Evolutionary conservation across 1,140 invertebrate species (phyloP), one percentile per base, ranked within the genome.

Genomic region (Lepidotrigona ventralis): DNA sequence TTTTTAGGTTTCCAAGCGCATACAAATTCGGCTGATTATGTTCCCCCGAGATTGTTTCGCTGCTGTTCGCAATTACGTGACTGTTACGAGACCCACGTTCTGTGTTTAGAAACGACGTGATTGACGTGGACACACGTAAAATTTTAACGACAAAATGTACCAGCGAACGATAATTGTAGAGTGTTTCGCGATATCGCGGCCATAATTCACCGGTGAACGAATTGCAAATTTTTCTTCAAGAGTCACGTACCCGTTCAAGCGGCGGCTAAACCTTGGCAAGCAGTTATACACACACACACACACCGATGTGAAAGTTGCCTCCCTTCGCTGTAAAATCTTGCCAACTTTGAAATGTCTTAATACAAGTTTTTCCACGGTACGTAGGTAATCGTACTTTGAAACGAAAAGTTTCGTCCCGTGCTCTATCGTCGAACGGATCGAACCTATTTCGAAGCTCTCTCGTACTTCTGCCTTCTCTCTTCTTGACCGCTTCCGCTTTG

Each of bases 361-460:
- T 89, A 89, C 84, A 88, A 90, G 88, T 90, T 90, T 88, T 89
- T 90, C 86, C 70, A 88, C 56, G 72, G 83, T 86, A 87, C 86
- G 79, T 82, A 80, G 84, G 86, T 89, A 90, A 90, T 89, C 88
- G 89, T 86, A 90, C 86, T 90, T 90, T 89, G 79, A 88, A 90
- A 88, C 88, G 89, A 86, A 89, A 90, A 90, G 86, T 90, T 89
- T 80, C 75, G 76, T 70, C 56, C 74, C 23, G 71, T 60, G 80
- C 81, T 89, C 84, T 78, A 89, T 89, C 79, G 83, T 70, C 33
- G 33, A 33, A 74, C 75, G 83, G 66, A 87, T 81, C 76, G 87
- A 69, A 88, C 68, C 84, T 88, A 88, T 88, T 88, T 88, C 80
- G 33, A 33, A 78, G 29, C 63, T 8, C 39, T 46, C 39, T 46